Conservation (phyloP, 2,113 vertebrate genomes). For the Myrmecophaga tridactyla region DNA sequence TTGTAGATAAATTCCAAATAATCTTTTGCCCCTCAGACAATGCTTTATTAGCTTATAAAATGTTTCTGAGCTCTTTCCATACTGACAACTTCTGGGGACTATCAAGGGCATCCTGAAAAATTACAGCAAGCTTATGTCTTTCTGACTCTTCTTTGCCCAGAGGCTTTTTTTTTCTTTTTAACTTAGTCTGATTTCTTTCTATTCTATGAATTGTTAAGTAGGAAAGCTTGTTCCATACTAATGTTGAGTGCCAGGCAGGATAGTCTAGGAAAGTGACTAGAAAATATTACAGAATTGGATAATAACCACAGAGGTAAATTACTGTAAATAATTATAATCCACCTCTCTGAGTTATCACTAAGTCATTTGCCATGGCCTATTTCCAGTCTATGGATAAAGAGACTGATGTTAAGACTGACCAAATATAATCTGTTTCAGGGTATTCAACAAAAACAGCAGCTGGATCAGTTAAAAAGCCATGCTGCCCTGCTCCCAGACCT, state of each 20-base stretch:
- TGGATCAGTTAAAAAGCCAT: background rate
- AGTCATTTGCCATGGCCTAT: background rate
- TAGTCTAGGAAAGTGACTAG: background rate
- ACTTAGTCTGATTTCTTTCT: conserved; percentile 26
- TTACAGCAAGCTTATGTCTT: conserved; percentile 13
- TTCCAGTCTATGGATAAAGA: background rate
- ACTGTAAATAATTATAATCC: background rate
- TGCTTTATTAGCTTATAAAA: conserved; percentile 67
- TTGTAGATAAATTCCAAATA: conserved; percentile 67
- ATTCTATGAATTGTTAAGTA: background rate
- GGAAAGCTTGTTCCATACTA: background rate
- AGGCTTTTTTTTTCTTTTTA: conserved; percentile 20
- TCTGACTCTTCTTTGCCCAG: conserved; percentile 1
- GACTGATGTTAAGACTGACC: background rate
- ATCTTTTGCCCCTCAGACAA: conserved; percentile 41
- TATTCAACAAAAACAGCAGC: background rate
- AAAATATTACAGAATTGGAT: background rate
- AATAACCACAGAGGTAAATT: background rate
- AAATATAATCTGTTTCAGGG: background rate
- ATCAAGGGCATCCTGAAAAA: conserved; percentile 63
- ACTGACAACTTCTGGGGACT: conserved; percentile 10
- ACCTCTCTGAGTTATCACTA: background rate
- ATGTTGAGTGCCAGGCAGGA: background rate
- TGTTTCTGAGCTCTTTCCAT: conserved; percentile 59
- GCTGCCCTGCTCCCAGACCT: background rate